Conservation (phyloP, 2,888 invertebrate species). For the Stenichneumon culpator region DNA sequence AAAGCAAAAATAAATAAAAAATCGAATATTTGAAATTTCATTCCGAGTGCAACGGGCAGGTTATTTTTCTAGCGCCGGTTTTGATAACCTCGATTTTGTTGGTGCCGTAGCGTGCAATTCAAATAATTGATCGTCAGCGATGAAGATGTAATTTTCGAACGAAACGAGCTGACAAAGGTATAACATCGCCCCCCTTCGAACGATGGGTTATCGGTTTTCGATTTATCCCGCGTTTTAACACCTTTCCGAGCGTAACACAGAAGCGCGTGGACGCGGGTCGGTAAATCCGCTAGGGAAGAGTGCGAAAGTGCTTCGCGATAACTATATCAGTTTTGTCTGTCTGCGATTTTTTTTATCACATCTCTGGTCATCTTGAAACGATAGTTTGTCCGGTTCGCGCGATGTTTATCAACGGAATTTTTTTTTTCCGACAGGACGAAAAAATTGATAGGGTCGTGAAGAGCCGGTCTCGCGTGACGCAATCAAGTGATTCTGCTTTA, state of each 20-base stretch:
- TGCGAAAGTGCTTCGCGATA: constrained; percentile 34
- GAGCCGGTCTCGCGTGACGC: background rate
- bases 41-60: background rate
- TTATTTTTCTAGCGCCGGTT: background rate
- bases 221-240: constrained; percentile 71
- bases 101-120: constrained; percentile 27
- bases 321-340: constrained; percentile 39
- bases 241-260: constrained; percentile 56
- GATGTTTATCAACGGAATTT: background rate
- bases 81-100: background rate
- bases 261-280: constrained; percentile 15
- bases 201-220: constrained; percentile 75
- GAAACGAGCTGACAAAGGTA: constrained; percentile 40
- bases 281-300: constrained; percentile 16
- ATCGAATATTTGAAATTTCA: background rate
- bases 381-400: background rate
- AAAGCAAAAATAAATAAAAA: background rate
- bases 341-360: background rate
- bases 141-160: constrained; percentile 55
- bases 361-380: background rate
- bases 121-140: constrained; percentile 46
- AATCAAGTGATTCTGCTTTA: background rate
- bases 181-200: constrained; percentile 14
- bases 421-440: background rate
- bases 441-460: background rate